Evolutionary conservation across 2,113 vertebrate species (phyloP), one percentile per base, ranked within the genome.

Genomic region (Anthoscopus minutus): DNA sequence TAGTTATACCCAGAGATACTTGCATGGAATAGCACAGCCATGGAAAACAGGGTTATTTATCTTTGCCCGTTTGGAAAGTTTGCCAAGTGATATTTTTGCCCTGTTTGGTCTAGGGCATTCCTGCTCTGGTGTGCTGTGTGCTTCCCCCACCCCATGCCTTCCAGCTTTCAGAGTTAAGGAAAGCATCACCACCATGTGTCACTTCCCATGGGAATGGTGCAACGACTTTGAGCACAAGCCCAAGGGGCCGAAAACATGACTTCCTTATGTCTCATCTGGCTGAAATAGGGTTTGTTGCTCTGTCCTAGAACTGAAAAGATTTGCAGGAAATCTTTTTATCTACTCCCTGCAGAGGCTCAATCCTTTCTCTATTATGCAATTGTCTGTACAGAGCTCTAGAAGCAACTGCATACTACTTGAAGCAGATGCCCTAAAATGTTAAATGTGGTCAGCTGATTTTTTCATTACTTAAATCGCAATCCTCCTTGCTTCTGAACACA

Each of bases 31-130:
- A 64, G 76, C 86, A 89, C 47, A 88, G 66, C 57, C 83, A 80
- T 21, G 45, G 84, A 96, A 95, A 93, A 90, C 33, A 73, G 86
- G 81, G 83, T 92, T 94, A 94, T 96, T 96, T 93, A 64, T 93
- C 67, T 67, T 80, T 35, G 78, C 35, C 31, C 60, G 5, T 83
- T 86, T 85, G 88, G 92, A 95, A 96, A 95, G 95, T 95, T 95
- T 96, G 96, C 95, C 88, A 94, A 95, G 89, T 7, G 37, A 21
- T 70, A 95, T 73, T 84, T 96, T 89, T 87, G 51, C 56, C 71
- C 69, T 73, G 21, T 66, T 90, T 93, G 31, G 70, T 85, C 62
- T 61, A 61, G 48, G 61, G 48, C 30, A 42, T 54, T 30, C 18
- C 38, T 2, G 2, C 44, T 23, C 74, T 64, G 12, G 5, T 61